Percentiles rank a stretch among this genome's conserved stretches.
These are phyloP conservation scores for Porites evermanni DNA, from an alignment of 92 coral and sea anemone genomes.

Conservation along the genomic window DNA sequence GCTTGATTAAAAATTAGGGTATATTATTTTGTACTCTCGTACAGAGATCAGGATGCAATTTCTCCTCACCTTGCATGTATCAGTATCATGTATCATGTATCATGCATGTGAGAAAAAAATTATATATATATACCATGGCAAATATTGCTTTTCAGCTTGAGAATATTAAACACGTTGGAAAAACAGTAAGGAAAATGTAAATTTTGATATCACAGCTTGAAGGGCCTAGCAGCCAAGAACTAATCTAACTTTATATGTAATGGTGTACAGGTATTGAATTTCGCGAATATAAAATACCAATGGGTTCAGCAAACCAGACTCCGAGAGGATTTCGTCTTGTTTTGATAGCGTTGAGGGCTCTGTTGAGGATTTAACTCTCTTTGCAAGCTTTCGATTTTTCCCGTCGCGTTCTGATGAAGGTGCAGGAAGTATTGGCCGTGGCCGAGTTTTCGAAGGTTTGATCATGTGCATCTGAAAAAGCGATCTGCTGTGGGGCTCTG, in stretches of 20 bases:
- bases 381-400: conserved; percentile 7
- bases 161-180: neutral
- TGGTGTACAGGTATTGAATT: no score
- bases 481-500: conserved; percentile 26
- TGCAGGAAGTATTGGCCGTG: neutral
- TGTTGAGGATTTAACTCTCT: neutral
- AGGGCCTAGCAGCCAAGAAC: no score
- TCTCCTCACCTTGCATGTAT: no score
- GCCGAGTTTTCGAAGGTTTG: neutral
- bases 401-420: neutral
- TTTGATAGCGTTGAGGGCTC: neutral
- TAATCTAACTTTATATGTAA: no score
- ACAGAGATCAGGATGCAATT: no score
- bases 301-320: conserved; percentile 17
- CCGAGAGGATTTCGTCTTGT: neutral
- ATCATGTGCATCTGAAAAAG: conserved; percentile 25
- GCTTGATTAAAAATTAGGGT: no score
- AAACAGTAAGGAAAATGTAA: neutral
- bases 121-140: neutral
- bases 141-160: neutral
- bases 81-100: neutral
- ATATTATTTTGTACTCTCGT: no score
- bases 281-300: neutral
- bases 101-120: neutral
- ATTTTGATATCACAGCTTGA: neutral